Base-by-base conservation (phyloP, 2,888 invertebrate species). In the Schizaphis graminum region DNA sequence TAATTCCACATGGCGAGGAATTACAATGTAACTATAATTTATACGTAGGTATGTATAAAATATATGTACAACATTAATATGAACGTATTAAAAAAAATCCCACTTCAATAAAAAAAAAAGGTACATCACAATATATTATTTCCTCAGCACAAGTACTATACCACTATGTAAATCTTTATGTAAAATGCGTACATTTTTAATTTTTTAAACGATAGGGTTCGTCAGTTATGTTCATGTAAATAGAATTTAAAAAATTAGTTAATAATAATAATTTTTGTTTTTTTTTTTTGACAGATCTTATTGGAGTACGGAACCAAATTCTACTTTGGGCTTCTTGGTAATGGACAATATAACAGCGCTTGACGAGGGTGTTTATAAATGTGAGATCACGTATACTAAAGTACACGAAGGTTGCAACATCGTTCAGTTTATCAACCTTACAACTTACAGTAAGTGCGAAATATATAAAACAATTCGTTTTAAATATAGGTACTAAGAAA, bases 331-430 rank as follows among this genome's bases (percentile, higher is more conserved):
- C 0, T 97, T 97, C 95, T 96, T 98, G 95, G 97, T 97, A 95
- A 97, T 98, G 95, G 96, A 96, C 57, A 96, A 97, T 91, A 96
- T 98, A 28, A 96, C 97, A 95, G 96, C 97, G 4, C 97, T 97
- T 91, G 98, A 98, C 95, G 98, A 98, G 95, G 98, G 98, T 0
- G 96, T 97, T 90, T 98, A 97, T 96, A 97, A 98, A 95, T 98
- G 98, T 95, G 98, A 98, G 96, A 97, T 98, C 95, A 98, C 98
- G 0, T 98, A 98, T 96, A 96, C 98, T 47, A 97, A 97, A 95
- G 98, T 98, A 1, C 97, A 97, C 0, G 98, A 98, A 95, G 97
- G 97, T 95, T 98, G 98, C 96, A 97, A 97, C 95, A 97, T 98
- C 24, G 97, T 98, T 53, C 98, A 98, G 96, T 97, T 98, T 95